Evolutionary conservation across 2,888 invertebrate species (phyloP).

Genomic region (Pristionchus exspectatus): DNA sequence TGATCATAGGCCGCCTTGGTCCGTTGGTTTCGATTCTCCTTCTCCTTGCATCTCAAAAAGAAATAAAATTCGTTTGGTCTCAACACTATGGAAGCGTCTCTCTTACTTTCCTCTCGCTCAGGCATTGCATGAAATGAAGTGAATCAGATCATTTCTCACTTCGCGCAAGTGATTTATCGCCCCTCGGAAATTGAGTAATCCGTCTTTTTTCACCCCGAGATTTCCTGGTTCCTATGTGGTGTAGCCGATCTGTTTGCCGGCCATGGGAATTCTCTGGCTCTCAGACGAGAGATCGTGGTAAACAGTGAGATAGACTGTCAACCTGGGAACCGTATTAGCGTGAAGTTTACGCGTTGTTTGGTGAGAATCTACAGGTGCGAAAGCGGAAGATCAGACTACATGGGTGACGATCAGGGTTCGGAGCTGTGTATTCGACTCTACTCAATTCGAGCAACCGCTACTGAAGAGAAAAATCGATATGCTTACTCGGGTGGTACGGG

Average conservation of each 20-base stretch:
- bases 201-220: background rate
- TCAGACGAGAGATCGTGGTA: background rate
- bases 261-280: background rate
- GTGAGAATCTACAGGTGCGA: background rate
- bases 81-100: too few relatives aligned
- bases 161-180: background rate
- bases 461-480: too few relatives aligned
- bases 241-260: background rate
- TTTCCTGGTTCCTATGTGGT: background rate
- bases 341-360: background rate
- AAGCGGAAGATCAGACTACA: slow-evolving; percentile 19
- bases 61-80: too few relatives aligned
- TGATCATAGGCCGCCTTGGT: too few relatives aligned
- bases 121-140: too few relatives aligned
- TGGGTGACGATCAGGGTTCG: background rate
- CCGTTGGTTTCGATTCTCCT: too few relatives aligned
- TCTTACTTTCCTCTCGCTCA: too few relatives aligned
- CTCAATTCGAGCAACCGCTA: too few relatives aligned
- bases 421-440: background rate
- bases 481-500: too few relatives aligned
- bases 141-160: background rate
- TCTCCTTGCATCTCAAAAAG: too few relatives aligned
- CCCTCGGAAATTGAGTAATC: background rate
- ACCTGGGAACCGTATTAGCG: background rate
- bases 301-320: background rate